Evolutionary conservation across 2,797 vertebrate species (phyloP).

Genomic region (Ceryle rudis): DNA sequence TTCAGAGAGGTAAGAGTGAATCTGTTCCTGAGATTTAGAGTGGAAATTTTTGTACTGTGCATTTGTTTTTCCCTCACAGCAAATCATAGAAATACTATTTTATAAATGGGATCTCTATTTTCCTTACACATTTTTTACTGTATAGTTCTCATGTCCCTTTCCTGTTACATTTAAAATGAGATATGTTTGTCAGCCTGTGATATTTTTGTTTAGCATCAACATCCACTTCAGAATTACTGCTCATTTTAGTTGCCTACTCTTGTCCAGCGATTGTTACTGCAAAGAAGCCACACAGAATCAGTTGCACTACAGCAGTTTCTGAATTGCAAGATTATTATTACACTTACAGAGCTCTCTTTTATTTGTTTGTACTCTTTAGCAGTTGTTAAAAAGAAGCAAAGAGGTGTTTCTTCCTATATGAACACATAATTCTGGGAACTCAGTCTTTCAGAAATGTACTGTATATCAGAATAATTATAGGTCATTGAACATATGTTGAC

Average conservation of each 20-base stretch:
- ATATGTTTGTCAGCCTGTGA: background rate
- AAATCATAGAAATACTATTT: background rate
- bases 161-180: conserved; percentile 3
- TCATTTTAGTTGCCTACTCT: background rate
- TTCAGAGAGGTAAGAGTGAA: conserved; percentile 19
- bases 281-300: background rate
- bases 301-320: background rate
- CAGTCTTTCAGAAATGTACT: background rate
- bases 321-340: background rate
- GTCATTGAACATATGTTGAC: background rate
- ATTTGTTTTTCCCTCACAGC: background rate
- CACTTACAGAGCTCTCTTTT: background rate
- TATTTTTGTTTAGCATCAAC: background rate
- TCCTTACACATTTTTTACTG: background rate
- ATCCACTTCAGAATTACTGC: background rate
- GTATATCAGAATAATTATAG: background rate
- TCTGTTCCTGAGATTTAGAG: background rate
- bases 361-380: background rate
- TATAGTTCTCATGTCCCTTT: background rate
- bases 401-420: background rate
- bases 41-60: background rate
- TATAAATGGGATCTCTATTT: background rate
- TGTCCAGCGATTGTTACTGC: background rate
- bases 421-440: background rate
- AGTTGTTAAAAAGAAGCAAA: background rate